These are phyloP conservation scores for Rhaphigaster nebulosa DNA, from an alignment of 2,888 invertebrate genomes.

Conservation along the genomic window DNA sequence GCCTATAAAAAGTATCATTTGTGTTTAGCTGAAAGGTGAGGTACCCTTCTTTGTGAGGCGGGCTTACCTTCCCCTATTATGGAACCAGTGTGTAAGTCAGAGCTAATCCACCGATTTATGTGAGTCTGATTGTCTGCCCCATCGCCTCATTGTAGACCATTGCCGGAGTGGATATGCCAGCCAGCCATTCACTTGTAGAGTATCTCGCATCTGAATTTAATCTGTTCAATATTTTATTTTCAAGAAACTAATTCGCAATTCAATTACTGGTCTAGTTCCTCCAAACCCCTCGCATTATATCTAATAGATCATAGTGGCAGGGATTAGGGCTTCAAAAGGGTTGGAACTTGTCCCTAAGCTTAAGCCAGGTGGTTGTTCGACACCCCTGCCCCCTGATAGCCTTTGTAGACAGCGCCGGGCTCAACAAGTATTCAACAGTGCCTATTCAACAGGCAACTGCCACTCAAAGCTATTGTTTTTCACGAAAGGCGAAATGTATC, in stretches of 20 bases:
- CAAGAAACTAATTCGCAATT: background rate
- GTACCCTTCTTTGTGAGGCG: background rate
- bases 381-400: background rate
- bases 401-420: conserved; percentile 23
- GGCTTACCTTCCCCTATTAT: background rate
- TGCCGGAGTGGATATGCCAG: background rate
- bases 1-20: conserved; percentile 26
- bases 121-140: conserved; percentile 41
- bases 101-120: conserved; percentile 51
- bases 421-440: conserved; percentile 55
- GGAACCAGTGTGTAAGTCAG: conserved; percentile 40
- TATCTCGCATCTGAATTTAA: background rate
- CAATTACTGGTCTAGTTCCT: background rate
- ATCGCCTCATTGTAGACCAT: conserved; percentile 4
- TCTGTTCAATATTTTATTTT: background rate
- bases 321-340: background rate
- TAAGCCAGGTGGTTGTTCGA: background rate
- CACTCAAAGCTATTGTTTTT: background rate
- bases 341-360: background rate
- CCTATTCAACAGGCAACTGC: conserved; percentile 49
- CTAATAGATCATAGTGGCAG: background rate
- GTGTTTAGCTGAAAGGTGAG: conserved; percentile 19
- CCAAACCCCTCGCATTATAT: background rate
- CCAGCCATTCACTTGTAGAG: background rate
- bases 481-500: background rate